phyloP scores from a whole-genome alignment of 2,113 vertebrate species.

The Buteo buteo region DNA sequence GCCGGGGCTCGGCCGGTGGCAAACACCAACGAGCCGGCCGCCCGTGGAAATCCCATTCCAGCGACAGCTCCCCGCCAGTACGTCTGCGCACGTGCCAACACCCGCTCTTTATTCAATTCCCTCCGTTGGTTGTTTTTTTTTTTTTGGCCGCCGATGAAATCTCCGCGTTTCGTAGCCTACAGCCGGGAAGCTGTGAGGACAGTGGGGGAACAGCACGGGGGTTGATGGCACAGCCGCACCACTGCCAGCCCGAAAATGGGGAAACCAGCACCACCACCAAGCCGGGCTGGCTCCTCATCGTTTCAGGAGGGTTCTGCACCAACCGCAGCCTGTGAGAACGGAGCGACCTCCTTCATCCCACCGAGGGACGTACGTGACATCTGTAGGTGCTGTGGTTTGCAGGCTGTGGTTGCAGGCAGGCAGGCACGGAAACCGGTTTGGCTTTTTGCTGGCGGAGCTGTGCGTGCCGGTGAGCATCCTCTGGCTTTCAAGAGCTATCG shows the following conservation, averaged over 20 bases:
- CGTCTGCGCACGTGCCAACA: neutral
- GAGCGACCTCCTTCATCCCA: accelerated
- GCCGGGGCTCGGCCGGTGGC: neutral
- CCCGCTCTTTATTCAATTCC: neutral
- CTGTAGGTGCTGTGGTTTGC: neutral
- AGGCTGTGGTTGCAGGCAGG: neutral
- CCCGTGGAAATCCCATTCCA: neutral
- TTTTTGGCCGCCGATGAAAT: neutral
- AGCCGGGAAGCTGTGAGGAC: neutral
- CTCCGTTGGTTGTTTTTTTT: neutral
- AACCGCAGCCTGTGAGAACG: accelerated
- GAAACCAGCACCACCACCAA: accelerated
- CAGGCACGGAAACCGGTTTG: accelerated
- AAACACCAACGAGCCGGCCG: neutral
- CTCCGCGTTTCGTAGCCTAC: neutral
- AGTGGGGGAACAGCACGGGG: neutral
- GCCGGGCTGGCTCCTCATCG: neutral
- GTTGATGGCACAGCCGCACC: neutral
- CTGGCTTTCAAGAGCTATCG: neutral
- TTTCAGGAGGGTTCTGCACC: neutral
- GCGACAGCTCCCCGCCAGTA: accelerated
- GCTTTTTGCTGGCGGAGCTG: neutral
- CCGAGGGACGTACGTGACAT: accelerated
- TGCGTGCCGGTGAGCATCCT: neutral
- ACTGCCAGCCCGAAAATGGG: accelerated